phyloP scores from a whole-genome alignment of 1,140 invertebrate genomes.

The Thalassaphorura encarpata region DNA sequence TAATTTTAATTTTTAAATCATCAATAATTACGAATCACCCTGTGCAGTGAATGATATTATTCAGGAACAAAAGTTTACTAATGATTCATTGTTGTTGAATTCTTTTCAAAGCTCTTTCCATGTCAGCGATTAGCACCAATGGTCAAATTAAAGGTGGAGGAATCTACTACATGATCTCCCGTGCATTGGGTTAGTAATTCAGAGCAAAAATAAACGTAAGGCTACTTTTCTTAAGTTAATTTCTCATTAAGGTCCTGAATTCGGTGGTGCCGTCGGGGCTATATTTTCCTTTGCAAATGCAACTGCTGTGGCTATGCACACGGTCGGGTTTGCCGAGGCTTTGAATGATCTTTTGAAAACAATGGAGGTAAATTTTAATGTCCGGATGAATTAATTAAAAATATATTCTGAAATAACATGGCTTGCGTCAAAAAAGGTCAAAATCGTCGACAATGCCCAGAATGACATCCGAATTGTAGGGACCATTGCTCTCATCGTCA shows the following conservation, averaged over 20 bases:
- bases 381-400: neutral
- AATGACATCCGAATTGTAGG: constrained; percentile 41
- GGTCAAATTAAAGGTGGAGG: constrained; percentile 50
- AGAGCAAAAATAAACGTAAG: constrained; percentile 50
- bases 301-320: constrained; percentile 56
- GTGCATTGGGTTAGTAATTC: constrained; percentile 53
- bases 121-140: constrained; percentile 56
- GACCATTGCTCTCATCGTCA: constrained; percentile 36
- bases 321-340: constrained; percentile 58
- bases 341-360: constrained; percentile 37
- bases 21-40: no score
- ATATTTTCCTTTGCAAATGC: constrained; percentile 51
- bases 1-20: no score
- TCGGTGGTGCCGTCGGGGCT: constrained; percentile 21
- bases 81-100: no score
- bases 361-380: constrained; percentile 19
- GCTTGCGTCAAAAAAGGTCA: constrained; percentile 15
- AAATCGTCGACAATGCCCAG: constrained; percentile 37
- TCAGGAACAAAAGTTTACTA: no score
- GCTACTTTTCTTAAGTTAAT: constrained; percentile 35
- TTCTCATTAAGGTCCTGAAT: neutral
- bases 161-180: constrained; percentile 52
- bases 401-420: neutral
- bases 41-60: neutral
- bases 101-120: no score